A percentile compares a stretch with the other conserved stretches of the same genome.
Conservation (phyloP, 2,888 invertebrate genomes). For the Phorcus lineatus region DNA sequence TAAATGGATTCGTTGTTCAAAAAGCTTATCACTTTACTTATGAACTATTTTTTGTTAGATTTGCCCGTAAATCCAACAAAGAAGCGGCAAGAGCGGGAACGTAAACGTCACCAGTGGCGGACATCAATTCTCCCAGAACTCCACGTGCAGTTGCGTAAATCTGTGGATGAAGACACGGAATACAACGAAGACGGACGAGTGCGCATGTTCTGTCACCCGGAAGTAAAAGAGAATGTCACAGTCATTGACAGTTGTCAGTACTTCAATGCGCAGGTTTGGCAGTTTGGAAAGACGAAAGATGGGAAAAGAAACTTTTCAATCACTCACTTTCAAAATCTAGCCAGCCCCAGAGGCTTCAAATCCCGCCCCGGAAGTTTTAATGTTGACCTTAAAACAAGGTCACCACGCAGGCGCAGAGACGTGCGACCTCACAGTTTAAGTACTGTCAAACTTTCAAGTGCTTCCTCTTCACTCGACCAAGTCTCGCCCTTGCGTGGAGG, state of each 20-base stretch:
- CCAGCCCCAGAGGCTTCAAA: too few relatives aligned
- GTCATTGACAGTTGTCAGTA: not conserved
- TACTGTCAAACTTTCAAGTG: too few relatives aligned
- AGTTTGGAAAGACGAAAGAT: slow-evolving; percentile 9
- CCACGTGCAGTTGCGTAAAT: slow-evolving; percentile 45
- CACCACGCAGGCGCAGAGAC: too few relatives aligned
- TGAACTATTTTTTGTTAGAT: too few relatives aligned
- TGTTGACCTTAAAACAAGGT: too few relatives aligned
- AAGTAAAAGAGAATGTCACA: not conserved
- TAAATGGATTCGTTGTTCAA: too few relatives aligned
- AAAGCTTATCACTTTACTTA: too few relatives aligned
- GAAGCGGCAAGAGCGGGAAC: slow-evolving; percentile 47
- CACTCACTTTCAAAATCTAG: too few relatives aligned
- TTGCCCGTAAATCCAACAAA: slow-evolving; percentile 42
- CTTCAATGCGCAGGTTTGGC: not conserved
- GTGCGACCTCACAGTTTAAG: too few relatives aligned
- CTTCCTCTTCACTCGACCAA: too few relatives aligned
- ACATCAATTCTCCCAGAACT: slow-evolving; percentile 54
- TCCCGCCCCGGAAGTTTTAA: too few relatives aligned
- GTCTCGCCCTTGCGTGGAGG: too few relatives aligned
- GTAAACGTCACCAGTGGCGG: slow-evolving; percentile 47
- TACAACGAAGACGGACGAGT: not conserved
- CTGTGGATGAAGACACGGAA: slow-evolving; percentile 36
- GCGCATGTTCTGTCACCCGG: not conserved
- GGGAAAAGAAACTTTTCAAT: not conserved